Evolutionary conservation across 2,797 vertebrate species (phyloP), one percentile per base, ranked within the genome.

Genomic region (Zenarchopterus dispar): DNA sequence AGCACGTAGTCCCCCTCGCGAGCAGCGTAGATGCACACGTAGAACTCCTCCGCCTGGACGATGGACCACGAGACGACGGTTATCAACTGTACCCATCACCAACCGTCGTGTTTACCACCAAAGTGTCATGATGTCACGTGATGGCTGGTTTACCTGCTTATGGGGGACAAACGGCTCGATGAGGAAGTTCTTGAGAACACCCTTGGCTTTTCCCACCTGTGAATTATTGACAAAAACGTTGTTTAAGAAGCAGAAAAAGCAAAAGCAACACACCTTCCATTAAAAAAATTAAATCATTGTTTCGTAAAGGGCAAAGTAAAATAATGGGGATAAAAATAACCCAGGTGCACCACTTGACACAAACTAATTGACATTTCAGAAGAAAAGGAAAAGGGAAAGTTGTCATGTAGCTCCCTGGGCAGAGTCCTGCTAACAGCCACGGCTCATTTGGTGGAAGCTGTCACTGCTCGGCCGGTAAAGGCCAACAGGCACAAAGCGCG

Each of bases 141-240:
- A 31, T 1, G 9, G 46, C 3, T 13, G 26, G 1, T 50, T 85
- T 77, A 98, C 97, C 97, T 99, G 97, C 24, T 91, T 94, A 74
- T 99, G 97, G 8, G 95, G 87, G 17, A 99, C 96, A 0, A 98
- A 99, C 0, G 97, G 97, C 47, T 99, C 97, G 0, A 99, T 97
- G 73, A 99, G 93, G 73, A 99, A 99, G 81, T 98, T 98, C 94
- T 96, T 99, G 1, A 99, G 94, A 52, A 96, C 70, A 16, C 97
- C 97, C 42, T 86, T 96, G 0, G 96, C 96, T 84, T 97, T 98
- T 60, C 93, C 97, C 55, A 99, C 95, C 97, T 99, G 78, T n/a
- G 16, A 72, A 80, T 51, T 2, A 81, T 13, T 11, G 56, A 65
- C 7, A 84, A 48, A 59, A 57, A 18, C 8, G 6, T 7, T 21